Base-by-base conservation (phyloP, 2,797 vertebrate species). In the Leptodactylus fallax region DNA sequence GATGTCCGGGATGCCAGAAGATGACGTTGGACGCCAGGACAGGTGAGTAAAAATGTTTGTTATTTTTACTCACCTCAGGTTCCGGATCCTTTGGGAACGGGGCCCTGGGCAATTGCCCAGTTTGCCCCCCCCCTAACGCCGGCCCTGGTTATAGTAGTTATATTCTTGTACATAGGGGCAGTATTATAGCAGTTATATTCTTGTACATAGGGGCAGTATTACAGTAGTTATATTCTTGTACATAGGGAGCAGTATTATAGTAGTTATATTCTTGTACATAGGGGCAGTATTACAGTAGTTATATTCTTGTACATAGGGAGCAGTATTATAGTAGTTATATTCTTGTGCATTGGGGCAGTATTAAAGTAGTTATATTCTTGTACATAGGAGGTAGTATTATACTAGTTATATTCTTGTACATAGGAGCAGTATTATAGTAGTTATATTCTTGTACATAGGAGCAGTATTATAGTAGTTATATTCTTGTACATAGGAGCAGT, bases 401-500 rank as follows among this genome's bases (percentile, higher is more conserved):
- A 56, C 0, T 56, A 56, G 55, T 56, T 56, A 56, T 56, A 56
- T 56, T 56, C 55, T 16, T 56, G 55, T 56, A 65, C 23, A 65
- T 65, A 65, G 63, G 63, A 25, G 63, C 63, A 65, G 63, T 72
- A 72, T 72, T 72, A 47, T 72, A 47, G 71, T 72, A 72, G 71
- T 21, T 72, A 72, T 72, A 72, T 72, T 47, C 36, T 72, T 72
- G 45, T 49, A 72, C 7, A 72, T 72, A 49, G 71, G 72, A 3
- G 47, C 45, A 76, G 72, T 76, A 76, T 76, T 76, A 76, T 76
- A 76, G 45, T 76, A 76, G 72, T 51, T 76, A 76, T 76, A 74
- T 74, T 74, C 71, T 49, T 74, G 71, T 47, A 74, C 16, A 74
- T 74, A 74, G 71, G 71, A 49, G 45, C 71, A 74, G 71, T 74